Base-by-base conservation (phyloP, 2,113 vertebrate genomes). In the Ameiurus melas region DNA sequence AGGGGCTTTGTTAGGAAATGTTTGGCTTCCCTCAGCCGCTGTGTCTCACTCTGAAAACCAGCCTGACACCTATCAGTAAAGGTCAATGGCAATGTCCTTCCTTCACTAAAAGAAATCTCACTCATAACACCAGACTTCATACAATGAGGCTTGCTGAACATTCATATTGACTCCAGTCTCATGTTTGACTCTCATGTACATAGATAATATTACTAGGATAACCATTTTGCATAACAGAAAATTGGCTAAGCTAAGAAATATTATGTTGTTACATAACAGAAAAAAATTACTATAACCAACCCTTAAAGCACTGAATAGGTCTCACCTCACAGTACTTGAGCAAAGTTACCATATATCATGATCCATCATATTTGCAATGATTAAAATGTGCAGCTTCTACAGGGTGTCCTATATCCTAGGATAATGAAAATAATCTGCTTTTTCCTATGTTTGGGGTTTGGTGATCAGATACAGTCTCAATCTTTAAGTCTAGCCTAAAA, bases 1-100 rank as follows among this genome's bases (percentile, higher is more conserved):
- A 88, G 71, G 47, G 77, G 81, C 78, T 90, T 88, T 77, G 86
- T 89, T 91, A 85, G 79, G 88, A 91, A 91, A 90, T 90, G 86
- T 91, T 88, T 90, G 85, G 86, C 77, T 91, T 91, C 51, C 53
- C 85, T 90, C 55, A 51, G 75, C 62, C 66, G 30, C 87, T 86
- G 70, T 88, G 88, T 83, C 84, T 90, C 51, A 80, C 87, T 78
- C 80, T 88, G 68, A 90, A 88, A 85, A 89, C 73, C 58, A 82
- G 77, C 55, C 75, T 79, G 73, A 87, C 87, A 90, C 81, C 84
- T 43, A 88, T 80, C 87, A 88, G 58, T 68, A 83, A 84, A 88
- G 87, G 87, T 88, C 87, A 88, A 80, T 30, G 62, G 85, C 89
- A 87, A 87, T 57, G 82, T 86, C 55, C 87, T 86, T 88, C 30